Percentiles rank a stretch among this genome's conserved stretches.
Conservation (phyloP, 2,888 invertebrate genomes). For the Sussaba pulchella region DNA sequence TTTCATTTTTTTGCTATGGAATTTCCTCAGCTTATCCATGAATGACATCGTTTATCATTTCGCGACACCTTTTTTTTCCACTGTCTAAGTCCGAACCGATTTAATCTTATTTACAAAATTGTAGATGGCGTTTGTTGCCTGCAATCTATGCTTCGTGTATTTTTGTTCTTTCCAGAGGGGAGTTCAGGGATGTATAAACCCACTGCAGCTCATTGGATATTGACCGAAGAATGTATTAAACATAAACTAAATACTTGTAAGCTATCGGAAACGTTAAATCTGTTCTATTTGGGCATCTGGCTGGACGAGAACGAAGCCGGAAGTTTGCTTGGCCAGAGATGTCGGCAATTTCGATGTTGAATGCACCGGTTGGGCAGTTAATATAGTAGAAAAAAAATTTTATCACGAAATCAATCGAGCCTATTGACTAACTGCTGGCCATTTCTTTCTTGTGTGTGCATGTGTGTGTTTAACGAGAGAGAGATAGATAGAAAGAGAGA, state of each 20-base stretch:
- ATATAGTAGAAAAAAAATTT: conserved; percentile 62
- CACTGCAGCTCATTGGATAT: too few species aligned
- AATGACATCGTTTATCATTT: neutral
- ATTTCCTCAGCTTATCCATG: neutral
- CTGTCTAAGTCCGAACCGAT: too few species aligned
- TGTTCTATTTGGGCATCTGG: neutral
- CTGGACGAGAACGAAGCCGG: neutral
- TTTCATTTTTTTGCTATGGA: neutral
- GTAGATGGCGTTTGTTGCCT: too few species aligned
- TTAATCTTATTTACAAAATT: too few species aligned
- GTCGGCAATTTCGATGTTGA: conserved; percentile 46
- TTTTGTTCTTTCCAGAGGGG: neutral
- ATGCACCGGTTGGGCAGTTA: conserved; percentile 43
- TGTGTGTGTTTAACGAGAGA: too few species aligned
- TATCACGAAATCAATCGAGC: conserved; percentile 63
- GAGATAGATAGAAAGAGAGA: neutral
- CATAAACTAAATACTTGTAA: too few species aligned
- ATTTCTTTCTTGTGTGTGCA: conserved; percentile 32
- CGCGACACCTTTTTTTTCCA: neutral
- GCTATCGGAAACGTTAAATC: neutral
- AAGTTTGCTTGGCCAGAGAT: neutral
- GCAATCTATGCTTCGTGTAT: too few species aligned
- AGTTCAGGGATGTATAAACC: too few species aligned
- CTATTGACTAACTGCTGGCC: conserved; percentile 53
- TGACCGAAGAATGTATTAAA: too few species aligned